These are phyloP conservation scores for Orchestes rusci DNA, from an alignment of 2,888 invertebrate species.

Conservation along the genomic window DNA sequence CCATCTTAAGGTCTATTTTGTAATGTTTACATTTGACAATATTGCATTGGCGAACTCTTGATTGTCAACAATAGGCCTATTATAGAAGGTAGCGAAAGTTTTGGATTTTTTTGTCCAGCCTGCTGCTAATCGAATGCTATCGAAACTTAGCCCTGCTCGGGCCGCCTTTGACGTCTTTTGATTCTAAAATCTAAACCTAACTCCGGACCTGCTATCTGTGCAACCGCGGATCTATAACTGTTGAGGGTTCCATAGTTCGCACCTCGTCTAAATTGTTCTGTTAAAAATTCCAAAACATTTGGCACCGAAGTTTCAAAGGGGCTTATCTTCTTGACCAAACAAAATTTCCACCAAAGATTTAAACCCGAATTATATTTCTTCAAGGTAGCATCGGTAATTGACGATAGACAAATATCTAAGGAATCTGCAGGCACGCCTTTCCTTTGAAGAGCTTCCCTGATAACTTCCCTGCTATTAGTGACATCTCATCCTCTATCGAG, in stretches of 20 bases:
- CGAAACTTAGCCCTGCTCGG: too few species aligned
- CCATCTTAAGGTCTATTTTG: too few species aligned
- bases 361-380: constrained; percentile 6
- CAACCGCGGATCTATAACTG: constrained; percentile 10
- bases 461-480: constrained; percentile 31
- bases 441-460: constrained; percentile 26
- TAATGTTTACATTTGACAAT: too few species aligned
- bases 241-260: constrained; percentile 7
- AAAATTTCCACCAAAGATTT: constrained; percentile 7
- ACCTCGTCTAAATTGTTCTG: constrained; percentile 2
- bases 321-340: not conserved
- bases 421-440: constrained; percentile 21
- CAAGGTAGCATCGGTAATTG: constrained; percentile 18
- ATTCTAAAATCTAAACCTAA: constrained; percentile 13
- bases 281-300: constrained; percentile 5
- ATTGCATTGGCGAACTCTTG: constrained; percentile 3
- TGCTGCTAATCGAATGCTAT: too few species aligned
- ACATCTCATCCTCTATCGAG: constrained; percentile 26
- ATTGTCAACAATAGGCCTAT: constrained; percentile 11
- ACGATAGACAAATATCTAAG: too few species aligned
- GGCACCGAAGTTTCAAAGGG: constrained; percentile 1
- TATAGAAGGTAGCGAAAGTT: constrained; percentile 27
- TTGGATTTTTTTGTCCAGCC: too few species aligned
- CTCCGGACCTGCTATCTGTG: constrained; percentile 11
- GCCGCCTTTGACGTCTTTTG: too few species aligned